Base-by-base conservation (phyloP, 2,797 vertebrate genomes). In the Lepus townsendii region DNA sequence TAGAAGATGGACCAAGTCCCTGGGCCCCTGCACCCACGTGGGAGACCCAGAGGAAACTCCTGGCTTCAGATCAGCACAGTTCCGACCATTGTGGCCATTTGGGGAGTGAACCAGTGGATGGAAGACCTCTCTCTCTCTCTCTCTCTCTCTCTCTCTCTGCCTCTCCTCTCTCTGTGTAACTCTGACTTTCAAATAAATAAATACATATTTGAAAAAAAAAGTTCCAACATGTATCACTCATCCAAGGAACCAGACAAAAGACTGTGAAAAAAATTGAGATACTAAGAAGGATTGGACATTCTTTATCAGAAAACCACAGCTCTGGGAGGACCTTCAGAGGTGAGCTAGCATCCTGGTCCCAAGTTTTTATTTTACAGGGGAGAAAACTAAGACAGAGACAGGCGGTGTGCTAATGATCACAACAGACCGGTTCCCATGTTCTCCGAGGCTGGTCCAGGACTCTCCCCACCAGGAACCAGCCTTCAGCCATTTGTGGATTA, bases 301-400 rank as follows among this genome's bases (percentile, higher is more conserved):
- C 30, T 73, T 82, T 11, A 79, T 75, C 13, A 72, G 84, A 75
- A 97, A 88, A 69, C 14, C 30, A 13, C 1, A 27, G 14, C 35
- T 90, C 35, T 95, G 32, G 77, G 62, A 92, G 26, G 73, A 78
- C 82, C 10, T 38, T 92, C 19, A 84, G 27, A 54, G 16, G 62
- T 30, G n/a, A 92, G 22, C 20, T 63, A 11, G 22, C 35, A 17
- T 66, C 35, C 19, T 72, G 32, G 52, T 78, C 14, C 54, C 63
- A 62, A 82, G 54, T 14, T 38, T 10, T 76, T 8, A 50, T 47
- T 83, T 92, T 83, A 71, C 4, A 76, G 30, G 75, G 52, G 72
- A 78, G 90, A 75, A 94, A 94, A 68, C 17, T 66, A 42, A 76
- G 60, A 30, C 72, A 16, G 38, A 68, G 26, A 19, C 13, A 27